A percentile compares a stretch with the other conserved stretches of the same genome.
These are phyloP conservation scores for Polyploca ridens DNA, from an alignment of 2,888 invertebrate species.

Conservation along the genomic window DNA sequence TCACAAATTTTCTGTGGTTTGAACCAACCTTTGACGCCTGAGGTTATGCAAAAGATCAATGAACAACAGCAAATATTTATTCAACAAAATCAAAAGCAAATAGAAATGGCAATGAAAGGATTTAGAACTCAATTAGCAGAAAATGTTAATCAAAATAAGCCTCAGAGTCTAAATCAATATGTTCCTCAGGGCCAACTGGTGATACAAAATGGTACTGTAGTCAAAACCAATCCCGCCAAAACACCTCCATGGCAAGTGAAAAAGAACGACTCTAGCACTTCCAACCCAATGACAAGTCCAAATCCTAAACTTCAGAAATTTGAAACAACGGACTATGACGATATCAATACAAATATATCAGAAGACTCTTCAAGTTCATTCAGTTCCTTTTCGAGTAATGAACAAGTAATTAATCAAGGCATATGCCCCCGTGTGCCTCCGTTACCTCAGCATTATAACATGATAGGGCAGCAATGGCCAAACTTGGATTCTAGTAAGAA, in stretches of 20 bases:
- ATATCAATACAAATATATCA: conserved; percentile 61
- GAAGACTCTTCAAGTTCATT: conserved; percentile 67
- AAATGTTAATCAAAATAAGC: conserved; percentile 61
- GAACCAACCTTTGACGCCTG: conserved; percentile 77
- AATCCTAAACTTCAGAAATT: conserved; percentile 65
- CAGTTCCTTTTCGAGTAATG: conserved; percentile 63
- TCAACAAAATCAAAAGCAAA: conserved; percentile 81
- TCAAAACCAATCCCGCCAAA: conserved; percentile 80
- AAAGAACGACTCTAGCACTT: conserved; percentile 56
- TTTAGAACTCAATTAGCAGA: conserved; percentile 70
- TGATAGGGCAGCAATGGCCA: conserved; percentile 78
- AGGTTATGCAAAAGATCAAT: conserved; percentile 83
- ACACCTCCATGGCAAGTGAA: conserved; percentile 86
- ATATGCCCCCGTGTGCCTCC: conserved; percentile 90
- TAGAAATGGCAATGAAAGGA: conserved; percentile 82
- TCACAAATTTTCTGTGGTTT: conserved; percentile 77
- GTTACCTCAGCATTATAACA: conserved; percentile 86
- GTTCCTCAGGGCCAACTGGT: conserved; percentile 72
- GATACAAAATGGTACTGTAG: conserved; percentile 78
- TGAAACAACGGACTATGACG: conserved; percentile 70
- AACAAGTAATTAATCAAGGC: conserved; percentile 71
- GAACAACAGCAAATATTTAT: conserved; percentile 85
- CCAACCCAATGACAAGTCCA: conserved; percentile 62
- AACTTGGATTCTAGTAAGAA: conserved; percentile 70
- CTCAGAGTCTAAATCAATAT: conserved; percentile 62